These are phyloP conservation scores for Microchrysa polita DNA, from an alignment of 2,888 invertebrate genomes.

Conservation along the genomic window DNA sequence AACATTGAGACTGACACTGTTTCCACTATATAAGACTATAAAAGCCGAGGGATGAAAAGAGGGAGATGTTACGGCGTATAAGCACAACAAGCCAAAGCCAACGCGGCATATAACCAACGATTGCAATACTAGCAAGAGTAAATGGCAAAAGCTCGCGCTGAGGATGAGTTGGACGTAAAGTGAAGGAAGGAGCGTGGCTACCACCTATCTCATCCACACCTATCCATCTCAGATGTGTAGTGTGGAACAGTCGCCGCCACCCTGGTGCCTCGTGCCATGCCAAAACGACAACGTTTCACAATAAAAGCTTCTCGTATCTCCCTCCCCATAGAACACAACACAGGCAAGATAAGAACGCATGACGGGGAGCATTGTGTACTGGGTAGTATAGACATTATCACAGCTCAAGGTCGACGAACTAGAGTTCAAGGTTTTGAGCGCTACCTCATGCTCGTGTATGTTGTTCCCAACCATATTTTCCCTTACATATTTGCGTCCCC, in stretches of 20 bases:
- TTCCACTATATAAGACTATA: slow-evolving; percentile 13
- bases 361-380: background rate
- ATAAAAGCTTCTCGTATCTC: slow-evolving; percentile 47
- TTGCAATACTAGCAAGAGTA: slow-evolving; percentile 1
- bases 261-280: background rate
- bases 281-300: slow-evolving; percentile 29
- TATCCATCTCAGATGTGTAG: background rate
- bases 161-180: background rate
- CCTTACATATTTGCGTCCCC: background rate
- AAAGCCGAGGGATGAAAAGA: background rate
- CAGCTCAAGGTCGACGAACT: slow-evolving; percentile 64
- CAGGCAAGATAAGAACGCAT: slow-evolving; percentile 29
- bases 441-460: slow-evolving; percentile 26
- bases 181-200: background rate
- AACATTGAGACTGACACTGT: slow-evolving; percentile 24
- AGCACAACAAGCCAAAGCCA: background rate
- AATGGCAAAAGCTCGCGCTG: slow-evolving; percentile 5
- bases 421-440: slow-evolving; percentile 62
- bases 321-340: background rate
- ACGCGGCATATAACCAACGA: background rate
- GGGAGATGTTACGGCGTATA: background rate
- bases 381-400: slow-evolving; percentile 19
- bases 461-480: background rate
- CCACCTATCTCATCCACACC: background rate
- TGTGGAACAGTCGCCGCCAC: background rate